Evolutionary conservation across 1,140 invertebrate genomes (phyloP).

Genomic region (Hylaeus volcanicus): DNA sequence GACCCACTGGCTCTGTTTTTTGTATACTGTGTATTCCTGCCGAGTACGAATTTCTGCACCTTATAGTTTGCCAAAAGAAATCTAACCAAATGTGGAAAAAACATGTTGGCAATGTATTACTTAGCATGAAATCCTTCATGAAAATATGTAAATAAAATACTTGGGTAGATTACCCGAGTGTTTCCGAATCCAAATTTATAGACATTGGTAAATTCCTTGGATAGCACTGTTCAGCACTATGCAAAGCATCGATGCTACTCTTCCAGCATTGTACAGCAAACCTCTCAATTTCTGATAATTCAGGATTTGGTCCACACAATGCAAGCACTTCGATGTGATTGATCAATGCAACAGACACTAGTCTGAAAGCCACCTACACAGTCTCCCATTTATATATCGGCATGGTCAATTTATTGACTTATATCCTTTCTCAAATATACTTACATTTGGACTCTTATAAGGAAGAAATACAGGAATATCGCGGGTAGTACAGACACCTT

Average conservation of each 20-base stretch:
- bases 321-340: conserved; percentile 87
- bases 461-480: conserved; percentile 92
- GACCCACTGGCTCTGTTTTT: conserved; percentile 81
- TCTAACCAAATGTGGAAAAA: conserved; percentile 73
- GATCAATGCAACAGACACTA: conserved; percentile 88
- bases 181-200: conserved; percentile 83
- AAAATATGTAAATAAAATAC: not conserved
- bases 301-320: conserved; percentile 89
- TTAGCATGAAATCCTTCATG: not conserved
- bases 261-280: conserved; percentile 88
- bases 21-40: conserved; percentile 82
- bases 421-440: conserved; percentile 43
- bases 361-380: conserved; percentile 88
- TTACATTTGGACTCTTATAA: conserved; percentile 90
- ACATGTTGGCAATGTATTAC: not conserved
- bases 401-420: not conserved
- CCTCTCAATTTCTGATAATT: conserved; percentile 86
- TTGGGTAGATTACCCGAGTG: conserved; percentile 83
- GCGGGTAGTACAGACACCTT: conserved; percentile 84
- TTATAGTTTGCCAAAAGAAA: conserved; percentile 86
- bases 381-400: not conserved
- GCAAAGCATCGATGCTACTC: conserved; percentile 85
- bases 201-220: conserved; percentile 84
- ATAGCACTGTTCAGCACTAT: conserved; percentile 82
- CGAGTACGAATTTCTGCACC: conserved; percentile 85